Conservation (phyloP, 2,113 vertebrate species). For the Chaetorhynchus papuensis region DNA sequence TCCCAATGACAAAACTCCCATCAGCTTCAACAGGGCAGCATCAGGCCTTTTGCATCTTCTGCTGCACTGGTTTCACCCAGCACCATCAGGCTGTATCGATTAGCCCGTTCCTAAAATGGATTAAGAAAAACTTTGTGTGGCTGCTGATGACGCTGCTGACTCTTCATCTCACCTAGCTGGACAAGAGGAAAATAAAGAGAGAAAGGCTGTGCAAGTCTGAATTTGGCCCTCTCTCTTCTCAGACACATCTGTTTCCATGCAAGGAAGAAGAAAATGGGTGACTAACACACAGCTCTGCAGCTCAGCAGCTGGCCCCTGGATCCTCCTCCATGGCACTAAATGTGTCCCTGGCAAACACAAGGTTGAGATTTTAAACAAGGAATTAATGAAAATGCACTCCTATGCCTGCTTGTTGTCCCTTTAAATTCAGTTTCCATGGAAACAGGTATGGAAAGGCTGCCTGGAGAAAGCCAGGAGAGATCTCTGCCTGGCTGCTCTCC, state of each 20-base stretch:
- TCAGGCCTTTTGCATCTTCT: neutral
- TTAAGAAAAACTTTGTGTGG: neutral
- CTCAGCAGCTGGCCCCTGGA: neutral
- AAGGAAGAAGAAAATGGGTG: neutral
- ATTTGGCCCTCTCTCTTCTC: neutral
- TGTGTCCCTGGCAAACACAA: neutral
- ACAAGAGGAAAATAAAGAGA: neutral
- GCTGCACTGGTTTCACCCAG: neutral
- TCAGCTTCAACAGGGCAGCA: neutral
- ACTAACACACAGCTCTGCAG: neutral
- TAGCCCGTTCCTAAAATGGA: fast-evolving
- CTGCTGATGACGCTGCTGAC: neutral
- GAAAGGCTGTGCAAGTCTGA: neutral
- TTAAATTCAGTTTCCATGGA: slow-evolving; percentile 50
- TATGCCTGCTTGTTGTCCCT: slow-evolving; percentile 12
- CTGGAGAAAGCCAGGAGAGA: neutral
- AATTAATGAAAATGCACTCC: slow-evolving; percentile 29
- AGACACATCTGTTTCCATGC: neutral
- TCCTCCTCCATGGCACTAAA: neutral
- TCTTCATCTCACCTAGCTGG: neutral
- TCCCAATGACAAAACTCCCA: neutral
- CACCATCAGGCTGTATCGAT: neutral
- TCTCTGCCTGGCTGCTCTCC: neutral
- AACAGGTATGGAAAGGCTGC: slow-evolving; percentile 1
- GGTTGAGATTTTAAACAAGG: slow-evolving; percentile 12